Evolutionary conservation across 2,888 invertebrate genomes (phyloP), one percentile per base, ranked within the genome.

Genomic region (Blastobasis adustella): DNA sequence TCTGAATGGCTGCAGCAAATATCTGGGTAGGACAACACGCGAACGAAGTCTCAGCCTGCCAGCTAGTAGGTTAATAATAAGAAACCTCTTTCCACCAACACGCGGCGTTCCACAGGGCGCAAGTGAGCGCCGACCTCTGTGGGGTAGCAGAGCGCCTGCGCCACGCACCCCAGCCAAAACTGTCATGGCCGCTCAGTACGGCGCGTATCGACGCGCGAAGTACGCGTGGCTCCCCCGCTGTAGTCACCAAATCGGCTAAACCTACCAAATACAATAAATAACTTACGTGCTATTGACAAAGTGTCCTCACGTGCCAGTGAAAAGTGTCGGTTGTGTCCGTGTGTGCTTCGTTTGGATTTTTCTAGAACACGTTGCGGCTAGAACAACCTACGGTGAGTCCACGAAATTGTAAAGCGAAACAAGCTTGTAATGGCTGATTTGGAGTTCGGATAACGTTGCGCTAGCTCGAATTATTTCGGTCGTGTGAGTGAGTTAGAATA

Each of bases 111-210:
- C 23, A 23, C 23, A 23, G 23, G 23, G 23, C 23, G 23, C 23
- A 23, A 23, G 23, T 23, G 23, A 23, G 2, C 9, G 41, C 7
- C 9, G 41, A 9, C 9, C 7, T 41, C 41, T 7, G 7, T 3
- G 8, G 63, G 61, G 50, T 54, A 56, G 49, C 51, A 66, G 50
- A 10, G 63, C 87, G 87, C 87, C 75, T 79, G 86, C 86, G 83
- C 63, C 23, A 61, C 51, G 61, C 61, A 61, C 83, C 83, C 77
- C 72, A 76, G 64, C 71, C 56, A 58, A 72, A 74, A 76, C 78
- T 77, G 79, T 78, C 84, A 87, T 87, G 87, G 87, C 86, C 62
- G 69, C 67, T 77, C 85, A 87, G 86, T 87, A 23, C 23, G 23
- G 52, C 70, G 76, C 73, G 82, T 85, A 86, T 86, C 63, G 86